Evolutionary conservation across 2,797 vertebrate genomes (phyloP).

Genomic region (Columba guinea): DNA sequence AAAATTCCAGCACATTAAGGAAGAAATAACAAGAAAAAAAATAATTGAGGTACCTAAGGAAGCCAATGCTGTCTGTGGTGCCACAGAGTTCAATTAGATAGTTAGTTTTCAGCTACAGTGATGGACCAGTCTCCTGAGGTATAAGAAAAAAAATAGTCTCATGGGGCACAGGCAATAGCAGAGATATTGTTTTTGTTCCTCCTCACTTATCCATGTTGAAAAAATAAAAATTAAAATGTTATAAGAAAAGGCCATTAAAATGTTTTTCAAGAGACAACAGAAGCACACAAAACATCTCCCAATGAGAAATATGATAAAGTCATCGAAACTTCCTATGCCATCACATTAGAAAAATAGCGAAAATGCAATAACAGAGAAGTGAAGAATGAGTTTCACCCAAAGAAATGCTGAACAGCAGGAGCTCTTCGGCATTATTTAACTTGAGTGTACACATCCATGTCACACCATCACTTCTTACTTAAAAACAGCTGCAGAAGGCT

Average conservation of each 20-base stretch:
- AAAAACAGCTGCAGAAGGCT: slow-evolving; percentile 70
- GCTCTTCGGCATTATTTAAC: slow-evolving; percentile 58
- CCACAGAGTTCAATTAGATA: background rate
- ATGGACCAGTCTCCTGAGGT: background rate
- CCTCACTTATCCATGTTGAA: background rate
- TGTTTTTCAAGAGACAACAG: background rate
- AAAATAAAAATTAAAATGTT: background rate
- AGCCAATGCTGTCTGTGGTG: background rate
- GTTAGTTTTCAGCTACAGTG: background rate
- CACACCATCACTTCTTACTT: slow-evolving; percentile 66
- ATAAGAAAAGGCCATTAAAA: background rate
- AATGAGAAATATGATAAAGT: background rate
- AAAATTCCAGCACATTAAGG: background rate
- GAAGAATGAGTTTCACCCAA: slow-evolving; percentile 20
- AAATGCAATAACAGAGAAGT: background rate
- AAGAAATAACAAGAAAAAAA: background rate
- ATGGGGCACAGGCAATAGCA: background rate
- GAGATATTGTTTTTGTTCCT: background rate
- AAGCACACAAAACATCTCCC: background rate
- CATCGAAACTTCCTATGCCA: background rate
- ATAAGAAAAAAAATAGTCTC: background rate
- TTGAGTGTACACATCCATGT: slow-evolving; percentile 47
- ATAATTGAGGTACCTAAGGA: background rate
- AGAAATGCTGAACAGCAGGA: background rate
- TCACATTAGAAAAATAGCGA: background rate